Percentiles rank a stretch among this genome's conserved stretches.
Evolutionary conservation across 2,888 invertebrate species (phyloP).

Genomic region (Epistrophella euchroma): DNA sequence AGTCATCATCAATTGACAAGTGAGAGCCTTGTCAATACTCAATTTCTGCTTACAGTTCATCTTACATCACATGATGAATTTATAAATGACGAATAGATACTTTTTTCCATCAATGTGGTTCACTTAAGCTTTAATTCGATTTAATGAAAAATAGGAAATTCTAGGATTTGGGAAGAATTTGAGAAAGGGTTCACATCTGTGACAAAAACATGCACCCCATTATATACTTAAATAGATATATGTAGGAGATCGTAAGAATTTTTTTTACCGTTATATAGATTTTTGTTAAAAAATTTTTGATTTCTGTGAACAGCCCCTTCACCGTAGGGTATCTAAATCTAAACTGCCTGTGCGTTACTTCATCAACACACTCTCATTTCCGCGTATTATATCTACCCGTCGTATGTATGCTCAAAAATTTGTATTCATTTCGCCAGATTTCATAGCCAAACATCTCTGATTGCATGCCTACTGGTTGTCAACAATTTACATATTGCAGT

Average conservation of each 20-base stretch:
- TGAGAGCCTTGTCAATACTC: no score
- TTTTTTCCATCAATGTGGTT: no score
- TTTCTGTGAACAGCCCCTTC: slow-evolving; percentile 2
- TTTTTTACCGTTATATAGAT: not conserved
- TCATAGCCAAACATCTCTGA: slow-evolving; percentile 36
- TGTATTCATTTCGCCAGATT: slow-evolving; percentile 42
- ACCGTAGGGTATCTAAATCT: slow-evolving; percentile 3
- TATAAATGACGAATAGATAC: no score
- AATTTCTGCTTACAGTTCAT: no score
- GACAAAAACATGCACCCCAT: not conserved
- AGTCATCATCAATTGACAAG: no score
- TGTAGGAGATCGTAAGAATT: not conserved
- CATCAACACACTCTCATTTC: slow-evolving; percentile 35
- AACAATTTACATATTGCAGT: slow-evolving; percentile 50
- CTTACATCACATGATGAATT: no score
- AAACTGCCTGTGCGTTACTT: slow-evolving; percentile 22
- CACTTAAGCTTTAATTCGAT: no score
- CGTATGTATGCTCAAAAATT: not conserved
- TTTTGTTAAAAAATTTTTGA: not conserved
- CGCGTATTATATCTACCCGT: slow-evolving; percentile 15
- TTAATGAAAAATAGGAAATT: no score
- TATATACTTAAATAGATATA: not conserved
- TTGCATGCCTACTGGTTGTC: slow-evolving; percentile 62
- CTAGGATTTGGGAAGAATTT: not conserved
- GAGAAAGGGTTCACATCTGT: not conserved